Base-by-base conservation (phyloP, 2,888 invertebrate genomes). In the Lissonota sp. region DNA sequence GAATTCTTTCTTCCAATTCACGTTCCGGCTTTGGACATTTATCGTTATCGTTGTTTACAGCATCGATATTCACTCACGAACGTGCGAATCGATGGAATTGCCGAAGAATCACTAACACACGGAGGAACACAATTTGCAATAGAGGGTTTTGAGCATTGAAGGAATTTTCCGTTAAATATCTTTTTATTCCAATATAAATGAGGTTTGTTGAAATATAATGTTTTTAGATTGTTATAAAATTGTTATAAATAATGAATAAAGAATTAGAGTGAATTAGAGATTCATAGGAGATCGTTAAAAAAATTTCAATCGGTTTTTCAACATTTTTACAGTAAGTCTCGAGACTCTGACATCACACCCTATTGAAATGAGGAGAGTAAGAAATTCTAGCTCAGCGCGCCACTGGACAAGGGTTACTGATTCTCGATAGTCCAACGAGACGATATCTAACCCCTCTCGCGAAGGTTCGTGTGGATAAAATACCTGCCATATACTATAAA, bases 381-480 rank as follows among this genome's bases (percentile, higher is more conserved):
- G 51, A 69, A 73, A 63, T 64, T 67, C n/a, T 26, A 12, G 42
- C 39, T 39, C 37, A 46, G 26, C 14, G 39, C 58, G 60, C 26
- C 62, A 44, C 66, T 64, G 71, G 14, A n/a, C 26, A 67, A 53
- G 57, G 71, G 8, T 67, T 53, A 63, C 67, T 51, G 67, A 42
- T 72, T 67, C 12, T 37, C 37, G 57, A 66, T 55, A 49, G 55
- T 49, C 66, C 71, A 14, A 37, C 42, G 51, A 67, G 12, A 7
- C 49, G 14, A 44, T 16, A 63, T 69, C 62, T 37, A 64, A 72
- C 71, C 60, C 44, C 71, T 58, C 74, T 49, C 62, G 26, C 57
- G 1, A 72, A 58, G 67, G 67, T 63, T 76, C 39, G 12, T 58
- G 14, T 37, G 26, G 26, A 63, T 55, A 53, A 72, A 16, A 51